Evolutionary conservation across 2,797 vertebrate species (phyloP), one percentile per base, ranked within the genome.

Genomic region (Myotis myotis): DNA sequence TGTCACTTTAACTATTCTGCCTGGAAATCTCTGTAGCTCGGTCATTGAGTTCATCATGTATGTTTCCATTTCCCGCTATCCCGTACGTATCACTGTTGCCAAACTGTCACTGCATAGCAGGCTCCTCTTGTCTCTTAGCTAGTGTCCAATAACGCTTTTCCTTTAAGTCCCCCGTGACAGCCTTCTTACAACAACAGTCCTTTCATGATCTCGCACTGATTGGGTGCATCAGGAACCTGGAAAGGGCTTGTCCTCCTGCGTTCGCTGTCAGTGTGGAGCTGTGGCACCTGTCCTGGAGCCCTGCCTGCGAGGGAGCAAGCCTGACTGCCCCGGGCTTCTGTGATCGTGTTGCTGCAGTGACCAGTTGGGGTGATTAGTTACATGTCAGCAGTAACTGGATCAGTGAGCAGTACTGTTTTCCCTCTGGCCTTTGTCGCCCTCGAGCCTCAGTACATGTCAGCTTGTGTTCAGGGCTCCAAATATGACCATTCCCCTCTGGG

Each of bases 1-100:
- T 87, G 87, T 94, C 87, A 68, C 84, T 91, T 33, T 38, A 70
- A 83, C 53, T 25, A 9, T 83, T 66, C 62, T 87, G 76, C 62
- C 81, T 92, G 90, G 72, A 92, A 74, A 44, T 89, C 76, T 60
- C 30, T 64, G 64, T 36, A 70, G 49, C 41, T 51, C 11, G 10
- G 49, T 87, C 66, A 13, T 1, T 78, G 84, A 53, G 71, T 91
- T 71, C 57, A 2, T 81, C n/a, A 16, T 23, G 53, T 41, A 9
- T 33, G 13, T 70, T 68, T 93, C 80, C 36, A 0, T 84, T 66
- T 66, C 62, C 75, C 7, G 1, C 60, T 47, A 62, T 17, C 47
- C 60, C 0, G 0, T 33, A 47, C 53, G 17, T 30, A 36, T 33
- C 84, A 70, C 23, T 5, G 4, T 64, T 66, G 47, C 94, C 79